Conservation (phyloP, 2,888 invertebrate species). For the Phyllotreta striolata region DNA sequence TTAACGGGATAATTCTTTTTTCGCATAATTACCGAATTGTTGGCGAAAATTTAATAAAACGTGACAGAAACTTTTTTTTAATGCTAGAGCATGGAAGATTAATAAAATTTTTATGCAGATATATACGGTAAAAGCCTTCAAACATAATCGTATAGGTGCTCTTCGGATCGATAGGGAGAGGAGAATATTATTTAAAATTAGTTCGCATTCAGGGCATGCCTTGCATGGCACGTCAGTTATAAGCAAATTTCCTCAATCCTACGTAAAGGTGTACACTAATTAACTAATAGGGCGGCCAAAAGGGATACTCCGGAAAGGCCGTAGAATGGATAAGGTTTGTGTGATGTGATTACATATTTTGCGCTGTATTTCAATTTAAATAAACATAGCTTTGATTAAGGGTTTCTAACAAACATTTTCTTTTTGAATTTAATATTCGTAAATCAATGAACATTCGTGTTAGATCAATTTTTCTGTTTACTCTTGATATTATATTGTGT, state of each 20-base stretch:
- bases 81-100: no score
- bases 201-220: conserved; percentile 21
- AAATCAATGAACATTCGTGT: background rate
- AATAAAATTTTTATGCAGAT: no score
- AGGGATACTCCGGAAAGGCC: conserved; percentile 20
- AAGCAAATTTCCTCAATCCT: conserved; percentile 23
- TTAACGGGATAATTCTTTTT: no score
- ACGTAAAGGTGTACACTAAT: conserved; percentile 25
- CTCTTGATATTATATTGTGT: no score
- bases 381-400: background rate
- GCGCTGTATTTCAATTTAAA: background rate
- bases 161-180: no score
- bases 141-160: no score
- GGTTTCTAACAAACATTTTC: background rate
- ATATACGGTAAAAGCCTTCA: no score
- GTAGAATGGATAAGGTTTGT: conserved; percentile 15
- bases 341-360: conserved; percentile 16
- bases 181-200: background rate
- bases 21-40: no score
- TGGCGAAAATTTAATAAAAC: no score
- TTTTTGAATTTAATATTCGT: background rate
- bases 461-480: no score
- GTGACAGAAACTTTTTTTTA: no score
- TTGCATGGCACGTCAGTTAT: conserved; percentile 19
- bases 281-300: conserved; percentile 16